Conservation (phyloP, 2,797 vertebrate genomes). For the Gallinago solitaria region DNA sequence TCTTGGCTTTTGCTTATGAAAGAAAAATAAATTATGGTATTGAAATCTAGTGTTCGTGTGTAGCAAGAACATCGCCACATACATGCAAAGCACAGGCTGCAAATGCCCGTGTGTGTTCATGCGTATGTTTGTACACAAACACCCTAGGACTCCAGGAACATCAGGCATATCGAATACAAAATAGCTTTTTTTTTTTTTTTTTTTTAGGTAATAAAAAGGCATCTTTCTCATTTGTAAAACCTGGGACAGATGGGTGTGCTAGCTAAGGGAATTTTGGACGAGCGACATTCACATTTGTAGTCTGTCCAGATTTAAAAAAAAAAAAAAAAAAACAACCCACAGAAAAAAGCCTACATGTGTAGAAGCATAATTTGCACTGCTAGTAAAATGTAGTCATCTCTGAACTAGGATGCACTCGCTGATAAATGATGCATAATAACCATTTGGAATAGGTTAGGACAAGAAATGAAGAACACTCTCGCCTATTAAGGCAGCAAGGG, state of each 20-base stretch:
- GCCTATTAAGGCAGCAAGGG: conserved; percentile 12
- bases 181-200: neutral
- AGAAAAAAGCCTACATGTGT: neutral
- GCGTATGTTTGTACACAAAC: neutral
- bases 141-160: neutral
- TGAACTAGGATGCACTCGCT: conserved; percentile 13
- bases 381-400: conserved; percentile 19
- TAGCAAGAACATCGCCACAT: neutral
- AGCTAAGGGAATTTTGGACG: conserved; percentile 1
- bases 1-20: neutral
- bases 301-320: neutral
- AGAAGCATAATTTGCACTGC: conserved; percentile 21
- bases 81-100: neutral
- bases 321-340: neutral
- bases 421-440: conserved; percentile 48
- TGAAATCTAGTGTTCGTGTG: neutral
- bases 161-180: neutral
- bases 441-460: conserved; percentile 28
- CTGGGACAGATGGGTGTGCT: conserved; percentile 16
- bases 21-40: neutral
- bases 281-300: neutral
- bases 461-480: conserved; percentile 5
- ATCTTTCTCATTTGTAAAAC: neutral
- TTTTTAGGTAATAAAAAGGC: neutral
- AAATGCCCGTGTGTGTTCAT: neutral